Percentiles rank a stretch among this genome's conserved stretches.
phyloP scores from a whole-genome alignment of 2,113 vertebrate species.

The Cryptomyrus ogoouensis region DNA sequence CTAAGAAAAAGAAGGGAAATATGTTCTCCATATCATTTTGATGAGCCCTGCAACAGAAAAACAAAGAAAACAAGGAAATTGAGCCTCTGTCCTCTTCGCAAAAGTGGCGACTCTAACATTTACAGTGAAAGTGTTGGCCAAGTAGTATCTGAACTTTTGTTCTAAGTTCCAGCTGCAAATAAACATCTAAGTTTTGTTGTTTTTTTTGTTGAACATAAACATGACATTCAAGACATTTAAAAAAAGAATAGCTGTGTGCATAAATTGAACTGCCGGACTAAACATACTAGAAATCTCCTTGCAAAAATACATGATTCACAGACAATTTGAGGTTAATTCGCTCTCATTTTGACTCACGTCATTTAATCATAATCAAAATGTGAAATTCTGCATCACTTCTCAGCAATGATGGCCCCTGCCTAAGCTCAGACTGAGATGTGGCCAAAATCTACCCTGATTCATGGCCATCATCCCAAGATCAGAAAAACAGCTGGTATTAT shows the following conservation, averaged over 20 bases:
- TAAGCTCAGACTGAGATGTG: too few relatives aligned
- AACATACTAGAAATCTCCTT: neutral
- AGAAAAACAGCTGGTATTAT: neutral
- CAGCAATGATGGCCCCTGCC: neutral
- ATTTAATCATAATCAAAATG: neutral
- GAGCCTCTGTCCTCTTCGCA: neutral
- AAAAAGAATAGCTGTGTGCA: neutral
- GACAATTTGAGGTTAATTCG: neutral
- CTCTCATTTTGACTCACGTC: neutral
- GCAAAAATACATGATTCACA: neutral
- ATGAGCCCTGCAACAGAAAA: slow-evolving; percentile 70
- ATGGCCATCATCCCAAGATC: neutral
- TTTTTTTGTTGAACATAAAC: neutral
- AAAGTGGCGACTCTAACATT: neutral
- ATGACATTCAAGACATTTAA: neutral
- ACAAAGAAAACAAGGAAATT: neutral
- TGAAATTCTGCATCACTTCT: neutral
- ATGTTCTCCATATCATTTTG: slow-evolving; percentile 90
- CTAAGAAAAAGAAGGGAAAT: slow-evolving; percentile 88
- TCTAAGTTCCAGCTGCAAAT: neutral
- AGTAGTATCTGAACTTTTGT: neutral
- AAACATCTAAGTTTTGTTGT: neutral
- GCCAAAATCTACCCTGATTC: neutral
- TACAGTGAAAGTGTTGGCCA: neutral
- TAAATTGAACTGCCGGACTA: neutral